A percentile compares a stretch with the other conserved stretches of the same genome.
Conservation (phyloP, 2,113 vertebrate genomes). For the Spilogale gracilis region DNA sequence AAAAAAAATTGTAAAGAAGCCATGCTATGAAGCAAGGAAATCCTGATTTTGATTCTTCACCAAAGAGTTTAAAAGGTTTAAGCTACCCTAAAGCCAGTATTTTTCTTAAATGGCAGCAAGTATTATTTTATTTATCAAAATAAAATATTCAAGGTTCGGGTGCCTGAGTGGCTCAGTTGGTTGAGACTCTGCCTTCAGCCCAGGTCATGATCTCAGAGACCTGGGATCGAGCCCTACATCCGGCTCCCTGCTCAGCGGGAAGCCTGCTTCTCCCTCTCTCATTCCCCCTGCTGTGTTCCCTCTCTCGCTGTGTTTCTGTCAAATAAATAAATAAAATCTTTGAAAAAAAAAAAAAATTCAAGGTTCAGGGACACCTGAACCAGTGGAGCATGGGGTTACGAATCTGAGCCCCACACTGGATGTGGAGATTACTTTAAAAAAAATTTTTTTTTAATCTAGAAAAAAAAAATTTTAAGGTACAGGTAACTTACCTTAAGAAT, state of each 20-base stretch:
- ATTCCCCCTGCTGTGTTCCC: too few species aligned
- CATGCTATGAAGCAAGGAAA: background rate
- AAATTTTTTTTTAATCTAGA: background rate
- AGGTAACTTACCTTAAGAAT: background rate
- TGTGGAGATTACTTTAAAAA: background rate
- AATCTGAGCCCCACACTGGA: background rate
- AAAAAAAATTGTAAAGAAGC: background rate
- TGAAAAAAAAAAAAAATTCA: too few species aligned
- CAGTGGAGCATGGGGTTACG: background rate
- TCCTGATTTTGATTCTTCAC: background rate
- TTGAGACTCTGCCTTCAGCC: too few species aligned
- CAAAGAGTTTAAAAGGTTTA: conserved; percentile 44
- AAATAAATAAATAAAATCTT: too few species aligned
- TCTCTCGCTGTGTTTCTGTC: too few species aligned
- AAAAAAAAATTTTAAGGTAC: conserved; percentile 40
- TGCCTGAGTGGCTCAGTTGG: background rate
- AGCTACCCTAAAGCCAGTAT: background rate
- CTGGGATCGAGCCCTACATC: too few species aligned
- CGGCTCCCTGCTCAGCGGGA: too few species aligned
- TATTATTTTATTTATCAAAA: conserved; percentile 2
- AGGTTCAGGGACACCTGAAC: too few species aligned
- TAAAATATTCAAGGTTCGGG: background rate
- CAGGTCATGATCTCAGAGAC: too few species aligned
- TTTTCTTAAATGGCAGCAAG: conserved; percentile 50
- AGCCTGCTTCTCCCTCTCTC: too few species aligned